Conservation (phyloP, 2,797 vertebrate species). For the Pyrrhura leucotis region DNA sequence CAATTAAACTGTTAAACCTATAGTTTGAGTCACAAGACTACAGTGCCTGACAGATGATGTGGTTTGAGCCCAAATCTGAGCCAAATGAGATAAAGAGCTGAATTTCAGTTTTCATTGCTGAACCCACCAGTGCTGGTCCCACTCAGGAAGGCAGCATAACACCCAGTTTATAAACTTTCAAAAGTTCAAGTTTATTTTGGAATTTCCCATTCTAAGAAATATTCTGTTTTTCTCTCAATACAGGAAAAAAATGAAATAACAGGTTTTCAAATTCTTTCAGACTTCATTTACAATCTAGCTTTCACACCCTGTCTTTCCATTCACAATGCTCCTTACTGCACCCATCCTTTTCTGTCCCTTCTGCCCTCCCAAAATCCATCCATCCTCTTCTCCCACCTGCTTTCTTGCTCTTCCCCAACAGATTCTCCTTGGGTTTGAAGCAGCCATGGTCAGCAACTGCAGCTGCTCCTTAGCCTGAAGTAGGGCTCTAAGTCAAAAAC, state of each 20-base stretch:
- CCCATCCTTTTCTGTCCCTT: background rate
- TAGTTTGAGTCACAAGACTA: background rate
- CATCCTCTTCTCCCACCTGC: background rate
- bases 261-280: background rate
- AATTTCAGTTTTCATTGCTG: background rate
- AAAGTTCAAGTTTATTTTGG: background rate
- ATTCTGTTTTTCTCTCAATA: background rate
- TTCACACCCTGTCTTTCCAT: accelerated
- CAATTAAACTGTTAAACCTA: background rate
- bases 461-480: background rate
- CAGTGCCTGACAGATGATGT: background rate
- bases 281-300: accelerated
- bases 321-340: background rate
- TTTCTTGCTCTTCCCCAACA: background rate
- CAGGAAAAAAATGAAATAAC: background rate
- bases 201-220: background rate
- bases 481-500: background rate
- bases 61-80: background rate
- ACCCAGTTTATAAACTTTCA: background rate
- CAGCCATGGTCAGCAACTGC: accelerated
- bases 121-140: accelerated
- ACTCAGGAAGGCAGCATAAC: background rate
- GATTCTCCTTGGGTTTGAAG: background rate
- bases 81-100: background rate
- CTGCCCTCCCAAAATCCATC: background rate